Conservation (phyloP, 35 echinoderm and acorn worm genomes). For the Anneissia japonica region DNA sequence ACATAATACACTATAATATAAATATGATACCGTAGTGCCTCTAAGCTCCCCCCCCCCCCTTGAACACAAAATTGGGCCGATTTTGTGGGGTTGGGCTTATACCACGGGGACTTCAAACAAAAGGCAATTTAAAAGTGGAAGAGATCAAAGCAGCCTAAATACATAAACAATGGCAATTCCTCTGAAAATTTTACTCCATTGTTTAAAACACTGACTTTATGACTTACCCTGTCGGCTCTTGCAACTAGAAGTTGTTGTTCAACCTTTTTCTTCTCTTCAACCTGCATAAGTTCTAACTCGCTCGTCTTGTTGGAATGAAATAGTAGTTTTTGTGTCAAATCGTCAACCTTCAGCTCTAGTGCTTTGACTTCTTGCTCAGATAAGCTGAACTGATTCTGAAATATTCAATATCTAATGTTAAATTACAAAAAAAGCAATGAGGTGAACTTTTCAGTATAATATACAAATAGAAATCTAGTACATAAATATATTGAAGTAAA, state of each 20-base stretch:
- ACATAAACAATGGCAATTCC: not conserved
- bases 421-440: too few relatives aligned
- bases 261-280: constrained; percentile 60
- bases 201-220: not conserved
- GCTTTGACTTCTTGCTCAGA: constrained; percentile 54
- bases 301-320: constrained; percentile 34
- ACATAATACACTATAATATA: too few relatives aligned
- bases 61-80: too few relatives aligned
- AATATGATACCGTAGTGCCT: too few relatives aligned
- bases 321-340: constrained; percentile 48
- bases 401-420: too few relatives aligned
- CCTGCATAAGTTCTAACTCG: constrained; percentile 36
- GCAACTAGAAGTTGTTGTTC: constrained; percentile 71
- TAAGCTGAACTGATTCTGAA: constrained; percentile 56
- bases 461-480: too few relatives aligned
- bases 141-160: not conserved
- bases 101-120: too few relatives aligned
- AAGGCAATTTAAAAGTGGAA: too few relatives aligned
- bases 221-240: constrained; percentile 56
- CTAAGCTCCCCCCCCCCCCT: too few relatives aligned
- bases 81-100: too few relatives aligned
- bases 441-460: too few relatives aligned
- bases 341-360: constrained; percentile 42
- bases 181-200: not conserved
- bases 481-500: too few relatives aligned